Percentiles rank a stretch among this genome's conserved stretches.
phyloP scores from a whole-genome alignment of 2,888 invertebrate genomes.

The Drosophila nigritarsus region DNA sequence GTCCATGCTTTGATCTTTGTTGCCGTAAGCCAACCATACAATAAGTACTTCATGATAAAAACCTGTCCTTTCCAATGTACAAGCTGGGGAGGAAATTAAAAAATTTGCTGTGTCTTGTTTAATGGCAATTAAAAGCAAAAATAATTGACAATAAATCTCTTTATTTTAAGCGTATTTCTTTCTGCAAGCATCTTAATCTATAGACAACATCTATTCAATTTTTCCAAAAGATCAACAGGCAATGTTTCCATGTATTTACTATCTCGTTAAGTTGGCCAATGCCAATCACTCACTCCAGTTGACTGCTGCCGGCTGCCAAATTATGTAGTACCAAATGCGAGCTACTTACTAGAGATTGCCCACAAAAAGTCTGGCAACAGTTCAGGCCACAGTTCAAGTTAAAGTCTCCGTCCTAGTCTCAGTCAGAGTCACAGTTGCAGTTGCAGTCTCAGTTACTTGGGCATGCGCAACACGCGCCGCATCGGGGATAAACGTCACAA shows the following conservation, averaged over 20 bases:
- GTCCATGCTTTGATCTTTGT: conserved; percentile 52
- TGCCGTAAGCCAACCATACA: conserved; percentile 23
- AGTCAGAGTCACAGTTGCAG: conserved; percentile 1
- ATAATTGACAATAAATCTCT: conserved; percentile 18
- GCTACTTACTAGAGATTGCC: conserved; percentile 43
- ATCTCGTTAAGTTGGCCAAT: conserved; percentile 48
- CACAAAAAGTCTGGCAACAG: conserved; percentile 19
- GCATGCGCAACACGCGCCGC: conserved; percentile 72
- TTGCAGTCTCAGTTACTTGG: conserved; percentile 45
- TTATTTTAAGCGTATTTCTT: neutral
- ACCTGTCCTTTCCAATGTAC: conserved; percentile 13
- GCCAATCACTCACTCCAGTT: conserved; percentile 57
- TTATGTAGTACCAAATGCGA: conserved; percentile 58
- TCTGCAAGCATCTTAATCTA: conserved; percentile 34
- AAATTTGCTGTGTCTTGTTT: conserved; percentile 2
- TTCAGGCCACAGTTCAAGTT: conserved; percentile 66
- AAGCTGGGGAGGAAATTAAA: neutral
- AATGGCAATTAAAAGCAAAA: conserved; percentile 21
- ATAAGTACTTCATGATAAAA: conserved; percentile 44
- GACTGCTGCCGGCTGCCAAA: conserved; percentile 64
- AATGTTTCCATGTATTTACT: conserved; percentile 8
- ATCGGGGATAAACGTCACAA: conserved; percentile 35
- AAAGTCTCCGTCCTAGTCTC: conserved; percentile 33
- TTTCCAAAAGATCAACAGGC: conserved; percentile 28
- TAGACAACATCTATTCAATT: conserved; percentile 27